Conservation (phyloP, 2,113 vertebrate species). For the Lophotis ruficrista region DNA sequence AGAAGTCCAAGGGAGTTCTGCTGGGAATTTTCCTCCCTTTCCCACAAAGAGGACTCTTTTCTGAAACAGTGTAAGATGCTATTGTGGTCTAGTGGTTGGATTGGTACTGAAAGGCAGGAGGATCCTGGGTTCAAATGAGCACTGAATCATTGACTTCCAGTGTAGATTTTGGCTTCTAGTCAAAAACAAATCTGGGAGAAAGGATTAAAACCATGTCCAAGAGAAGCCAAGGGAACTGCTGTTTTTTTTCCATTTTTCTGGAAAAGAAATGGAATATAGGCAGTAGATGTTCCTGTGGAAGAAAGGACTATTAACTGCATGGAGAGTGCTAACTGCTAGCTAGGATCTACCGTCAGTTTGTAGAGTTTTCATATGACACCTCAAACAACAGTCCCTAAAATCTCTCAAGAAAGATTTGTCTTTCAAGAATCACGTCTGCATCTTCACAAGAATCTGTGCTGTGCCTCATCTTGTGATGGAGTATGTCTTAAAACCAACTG, state of each 20-base stretch:
- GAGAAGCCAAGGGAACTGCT: not conserved
- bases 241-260: not conserved
- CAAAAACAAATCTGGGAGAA: slow-evolving; percentile 47
- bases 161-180: slow-evolving; percentile 31
- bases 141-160: not conserved
- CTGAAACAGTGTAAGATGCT: not conserved
- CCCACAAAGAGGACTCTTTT: slow-evolving; percentile 30
- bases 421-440: not conserved
- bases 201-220: not conserved
- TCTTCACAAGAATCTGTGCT: not conserved
- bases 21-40: slow-evolving; percentile 68
- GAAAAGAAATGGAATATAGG: not conserved
- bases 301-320: not conserved
- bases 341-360: not conserved
- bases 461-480: not conserved
- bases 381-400: not conserved
- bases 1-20: slow-evolving; percentile 62
- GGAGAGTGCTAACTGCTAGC: not conserved
- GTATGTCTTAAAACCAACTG: not conserved
- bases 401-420: not conserved
- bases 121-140: slow-evolving; percentile 26
- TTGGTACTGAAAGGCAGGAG: not conserved
- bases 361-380: not conserved
- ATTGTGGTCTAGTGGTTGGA: not conserved
- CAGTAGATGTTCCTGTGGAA: not conserved